phyloP scores from a whole-genome alignment of 2,888 invertebrate genomes.

The Phlogophora meticulosa region DNA sequence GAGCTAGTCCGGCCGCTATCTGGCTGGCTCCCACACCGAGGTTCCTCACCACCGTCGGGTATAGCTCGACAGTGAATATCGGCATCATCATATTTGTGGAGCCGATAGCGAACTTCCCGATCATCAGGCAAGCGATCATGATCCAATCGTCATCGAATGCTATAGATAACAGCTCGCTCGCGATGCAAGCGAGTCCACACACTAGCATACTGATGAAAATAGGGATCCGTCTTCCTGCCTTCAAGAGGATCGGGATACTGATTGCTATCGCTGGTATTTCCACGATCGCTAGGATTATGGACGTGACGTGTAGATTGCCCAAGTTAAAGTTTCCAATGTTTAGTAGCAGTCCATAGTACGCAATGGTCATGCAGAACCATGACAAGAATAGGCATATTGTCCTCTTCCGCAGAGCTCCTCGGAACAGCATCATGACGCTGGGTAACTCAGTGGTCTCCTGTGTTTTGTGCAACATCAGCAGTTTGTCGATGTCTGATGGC shows the following conservation, averaged over 20 bases:
- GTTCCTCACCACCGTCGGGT: conserved; percentile 93
- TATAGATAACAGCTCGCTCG: conserved; percentile 90
- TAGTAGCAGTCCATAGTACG: conserved; percentile 94
- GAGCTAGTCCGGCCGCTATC: conserved; percentile 94
- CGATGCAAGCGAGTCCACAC: conserved; percentile 94
- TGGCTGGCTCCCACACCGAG: conserved; percentile 94
- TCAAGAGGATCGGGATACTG: conserved; percentile 94
- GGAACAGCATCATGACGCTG: conserved; percentile 92
- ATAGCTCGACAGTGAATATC: conserved; percentile 94
- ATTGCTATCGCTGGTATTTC: conserved; percentile 95
- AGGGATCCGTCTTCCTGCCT: conserved; percentile 94
- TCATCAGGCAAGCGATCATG: conserved; percentile 94
- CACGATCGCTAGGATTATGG: conserved; percentile 94
- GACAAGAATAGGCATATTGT: conserved; percentile 93
- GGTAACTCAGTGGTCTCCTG: conserved; percentile 86
- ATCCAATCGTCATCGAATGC: conserved; percentile 92
- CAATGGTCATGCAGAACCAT: conserved; percentile 95
- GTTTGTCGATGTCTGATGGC: conserved; percentile 93
- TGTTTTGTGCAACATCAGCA: conserved; percentile 89
- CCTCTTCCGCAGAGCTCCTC: conserved; percentile 92
- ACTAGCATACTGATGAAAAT: conserved; percentile 93
- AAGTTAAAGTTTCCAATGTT: conserved; percentile 94
- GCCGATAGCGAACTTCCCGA: conserved; percentile 95
- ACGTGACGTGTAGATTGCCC: conserved; percentile 94
- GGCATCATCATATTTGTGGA: conserved; percentile 95